phyloP scores from a whole-genome alignment of 2,888 invertebrate genomes.

The Rhamnusium bicolor region DNA sequence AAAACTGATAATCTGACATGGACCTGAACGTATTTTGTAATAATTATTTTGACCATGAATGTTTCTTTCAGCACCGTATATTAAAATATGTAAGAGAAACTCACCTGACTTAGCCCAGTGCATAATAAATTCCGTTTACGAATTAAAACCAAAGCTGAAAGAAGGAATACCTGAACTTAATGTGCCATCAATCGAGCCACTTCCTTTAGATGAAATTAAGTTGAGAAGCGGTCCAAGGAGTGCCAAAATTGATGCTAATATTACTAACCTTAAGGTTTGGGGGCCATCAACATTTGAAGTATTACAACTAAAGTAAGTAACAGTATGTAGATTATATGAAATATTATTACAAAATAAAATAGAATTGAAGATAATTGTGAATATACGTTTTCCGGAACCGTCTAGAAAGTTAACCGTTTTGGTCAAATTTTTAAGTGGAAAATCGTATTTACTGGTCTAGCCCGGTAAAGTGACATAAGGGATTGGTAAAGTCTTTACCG shows the following conservation, averaged over 20 bases:
- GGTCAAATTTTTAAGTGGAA: no score
- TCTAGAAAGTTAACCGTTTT: no score
- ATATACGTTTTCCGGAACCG: no score
- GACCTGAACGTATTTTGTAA: no score
- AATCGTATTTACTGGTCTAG: no score
- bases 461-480: no score
- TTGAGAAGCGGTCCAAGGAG: constrained; percentile 64
- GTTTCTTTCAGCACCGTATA: constrained; percentile 65
- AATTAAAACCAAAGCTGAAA: constrained; percentile 64
- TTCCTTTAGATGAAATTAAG: constrained; percentile 62
- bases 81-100: constrained; percentile 64
- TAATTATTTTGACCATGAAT: no score
- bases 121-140: constrained; percentile 66
- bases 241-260: constrained; percentile 74
- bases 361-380: no score
- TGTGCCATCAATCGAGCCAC: constrained; percentile 74
- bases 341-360: no score
- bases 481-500: no score
- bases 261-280: constrained; percentile 76
- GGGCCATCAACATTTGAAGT: constrained; percentile 77
- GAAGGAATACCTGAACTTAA: constrained; percentile 73
- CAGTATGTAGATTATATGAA: no score
- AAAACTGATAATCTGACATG: no score
- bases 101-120: constrained; percentile 67
- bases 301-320: constrained; percentile 73